Evolutionary conservation across 2,113 vertebrate genomes (phyloP).

Genomic region (Lepidothrix coronata): DNA sequence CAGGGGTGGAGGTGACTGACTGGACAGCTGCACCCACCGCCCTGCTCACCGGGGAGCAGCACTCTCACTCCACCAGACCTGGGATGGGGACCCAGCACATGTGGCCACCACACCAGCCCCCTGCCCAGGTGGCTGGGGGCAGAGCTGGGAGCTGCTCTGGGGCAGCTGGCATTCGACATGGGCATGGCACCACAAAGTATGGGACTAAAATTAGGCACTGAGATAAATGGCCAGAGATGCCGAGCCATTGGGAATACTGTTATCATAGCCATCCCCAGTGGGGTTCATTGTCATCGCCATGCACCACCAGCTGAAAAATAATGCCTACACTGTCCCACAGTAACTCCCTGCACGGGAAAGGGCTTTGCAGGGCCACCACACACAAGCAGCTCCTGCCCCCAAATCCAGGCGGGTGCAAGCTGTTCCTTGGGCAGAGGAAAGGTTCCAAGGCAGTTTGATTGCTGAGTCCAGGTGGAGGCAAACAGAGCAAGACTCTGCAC

Average conservation of each 20-base stretch:
- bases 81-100: accelerated
- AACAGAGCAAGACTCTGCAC: background rate
- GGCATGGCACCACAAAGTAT: background rate
- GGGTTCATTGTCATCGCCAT: accelerated
- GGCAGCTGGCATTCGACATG: background rate
- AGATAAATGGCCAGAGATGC: background rate
- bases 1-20: slow-evolving; percentile 73
- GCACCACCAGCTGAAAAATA: background rate
- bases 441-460: slow-evolving; percentile 21
- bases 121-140: background rate
- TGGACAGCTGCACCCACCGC: slow-evolving; percentile 72
- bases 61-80: accelerated
- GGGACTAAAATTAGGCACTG: slow-evolving; percentile 7
- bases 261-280: background rate
- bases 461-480: slow-evolving; percentile 50
- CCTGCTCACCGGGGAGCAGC: background rate
- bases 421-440: background rate
- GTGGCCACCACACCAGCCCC: background rate
- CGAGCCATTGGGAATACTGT: background rate
- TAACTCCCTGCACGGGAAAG: background rate
- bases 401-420: background rate
- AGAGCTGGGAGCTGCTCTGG: background rate
- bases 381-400: background rate
- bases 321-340: accelerated
- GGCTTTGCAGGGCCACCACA: accelerated